These are phyloP conservation scores for Ceryle rudis DNA, from an alignment of 2,797 vertebrate genomes.

Conservation along the genomic window DNA sequence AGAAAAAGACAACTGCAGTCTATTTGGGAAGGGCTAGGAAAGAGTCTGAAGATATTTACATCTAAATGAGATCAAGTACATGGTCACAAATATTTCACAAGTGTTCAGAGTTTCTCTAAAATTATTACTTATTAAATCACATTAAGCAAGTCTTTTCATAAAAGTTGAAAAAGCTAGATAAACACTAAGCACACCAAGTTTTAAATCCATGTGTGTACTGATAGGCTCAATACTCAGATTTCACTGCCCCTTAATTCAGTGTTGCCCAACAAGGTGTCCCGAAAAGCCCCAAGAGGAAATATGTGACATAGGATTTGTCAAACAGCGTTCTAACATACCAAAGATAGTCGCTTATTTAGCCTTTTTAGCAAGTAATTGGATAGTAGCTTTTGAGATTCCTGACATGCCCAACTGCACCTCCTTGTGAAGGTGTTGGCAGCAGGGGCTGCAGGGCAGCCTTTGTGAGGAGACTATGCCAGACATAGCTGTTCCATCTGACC, in stretches of 20 bases:
- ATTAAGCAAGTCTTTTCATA: neutral
- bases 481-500: neutral
- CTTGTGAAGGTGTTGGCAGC: fast-evolving
- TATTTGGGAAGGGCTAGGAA: neutral
- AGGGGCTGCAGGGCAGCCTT: fast-evolving
- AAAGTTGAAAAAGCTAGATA: neutral
- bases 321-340: neutral
- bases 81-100: neutral
- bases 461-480: fast-evolving
- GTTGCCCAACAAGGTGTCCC: neutral
- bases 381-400: neutral
- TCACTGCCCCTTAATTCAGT: neutral
- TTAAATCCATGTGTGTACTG: neutral
- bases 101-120: neutral
- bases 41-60: neutral
- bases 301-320: neutral
- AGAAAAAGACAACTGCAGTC: neutral
- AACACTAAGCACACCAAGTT: neutral
- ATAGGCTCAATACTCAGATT: neutral
- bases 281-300: neutral
- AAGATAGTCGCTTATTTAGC: fast-evolving
- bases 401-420: neutral
- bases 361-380: neutral
- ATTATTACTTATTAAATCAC: neutral
- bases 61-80: fast-evolving